Conservation (phyloP, 2,888 invertebrate genomes). For the Andrena flavipes region DNA sequence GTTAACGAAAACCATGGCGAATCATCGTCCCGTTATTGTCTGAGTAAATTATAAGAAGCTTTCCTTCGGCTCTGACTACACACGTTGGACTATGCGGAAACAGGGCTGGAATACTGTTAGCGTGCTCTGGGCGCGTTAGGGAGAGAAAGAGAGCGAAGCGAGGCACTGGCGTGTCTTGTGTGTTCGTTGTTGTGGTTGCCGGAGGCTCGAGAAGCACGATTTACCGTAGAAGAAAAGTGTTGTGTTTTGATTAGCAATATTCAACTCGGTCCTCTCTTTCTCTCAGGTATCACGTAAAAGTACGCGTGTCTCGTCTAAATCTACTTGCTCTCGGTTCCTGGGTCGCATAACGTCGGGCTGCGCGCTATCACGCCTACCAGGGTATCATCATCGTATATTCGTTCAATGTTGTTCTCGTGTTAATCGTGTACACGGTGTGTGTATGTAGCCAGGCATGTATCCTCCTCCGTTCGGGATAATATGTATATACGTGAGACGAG, state of each 20-base stretch:
- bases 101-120: slow-evolving; percentile 16
- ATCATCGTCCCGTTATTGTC: slow-evolving; percentile 43
- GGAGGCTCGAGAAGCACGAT: slow-evolving; percentile 63
- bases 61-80: slow-evolving; percentile 37
- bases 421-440: slow-evolving; percentile 31
- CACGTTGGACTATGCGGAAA: not conserved
- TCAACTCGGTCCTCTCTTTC: slow-evolving; percentile 12
- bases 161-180: slow-evolving; percentile 71
- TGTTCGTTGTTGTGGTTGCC: slow-evolving; percentile 69
- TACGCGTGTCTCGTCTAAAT: slow-evolving; percentile 23
- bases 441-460: slow-evolving; percentile 50
- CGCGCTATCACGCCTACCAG: slow-evolving; percentile 42
- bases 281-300: slow-evolving; percentile 1
- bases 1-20: slow-evolving; percentile 14
- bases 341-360: slow-evolving; percentile 45
- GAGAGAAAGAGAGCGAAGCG: slow-evolving; percentile 74
- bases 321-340: slow-evolving; percentile 62
- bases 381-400: slow-evolving; percentile 32
- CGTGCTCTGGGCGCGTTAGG: slow-evolving; percentile 47
- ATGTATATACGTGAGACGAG: slow-evolving; percentile 47
- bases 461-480: slow-evolving; percentile 44
- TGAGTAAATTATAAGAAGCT: not conserved
- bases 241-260: slow-evolving; percentile 26
- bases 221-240: slow-evolving; percentile 25
- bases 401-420: slow-evolving; percentile 21